Base-by-base conservation (phyloP, 2,113 vertebrate species). In the Typhlomys cinereus region DNA sequence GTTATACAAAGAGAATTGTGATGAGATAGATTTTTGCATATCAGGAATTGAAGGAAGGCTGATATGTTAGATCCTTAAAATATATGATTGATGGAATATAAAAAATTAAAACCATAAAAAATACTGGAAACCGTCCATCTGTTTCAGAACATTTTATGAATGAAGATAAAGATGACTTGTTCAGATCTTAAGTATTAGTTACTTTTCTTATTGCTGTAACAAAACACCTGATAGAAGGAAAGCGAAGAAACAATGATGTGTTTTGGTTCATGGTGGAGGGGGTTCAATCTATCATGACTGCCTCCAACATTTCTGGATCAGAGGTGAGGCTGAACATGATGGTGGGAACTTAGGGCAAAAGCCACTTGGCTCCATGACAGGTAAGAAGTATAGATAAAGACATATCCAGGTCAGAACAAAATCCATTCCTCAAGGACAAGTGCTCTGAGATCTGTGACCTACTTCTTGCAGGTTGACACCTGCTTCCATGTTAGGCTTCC, bases 101-200 rank as follows among this genome's bases (percentile, higher is more conserved):
- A 66, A 64, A 74, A 41, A 7, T 50, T 62, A 62, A 91, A 91
- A 85, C 13, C 80, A 39, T 82, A 48, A 48, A 61, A 83, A 41
- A 6, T 73, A 90, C 25, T 84, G 7, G 17, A 12, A 14, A 44
- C 46, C 0, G 18, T 61, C 7, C 3, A 59, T 61, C 18, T 88
- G 50, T 62, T 92, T 71, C 25, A 82, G 85, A 81, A 69, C 11
- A 20, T 69, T 69, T 75, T 85, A 85, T 85, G 71, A 81, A 90
- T 88, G 34, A 89, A 93, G 54, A 85, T 91, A 81, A 74, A 59
- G 59, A 80, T 64, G 31, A 61, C 67, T 67, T 88, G 31, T n/a
- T 29, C 41, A 81, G 15, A 21, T 17, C 5, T 2, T 20, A 29
- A 46, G 4, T 64, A 64, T 62, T 46, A 14, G 1, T 23, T 23